Percentiles rank a stretch among this genome's conserved stretches.
phyloP scores from a whole-genome alignment of 2,113 vertebrate genomes.

The zebrafish (Danio rerio) region GRCz12tu NC_133199.1:5514501-5515000 shows the following conservation, averaged over 20 bases:
- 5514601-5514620: constrained; percentile 22
- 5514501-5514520: too few species aligned
- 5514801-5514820: constrained; percentile 31
- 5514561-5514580: constrained; percentile 28
- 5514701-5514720: constrained; percentile 3
- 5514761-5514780: constrained; percentile 17
- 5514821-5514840: constrained; percentile 48
- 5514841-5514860: constrained; percentile 66
- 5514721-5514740: constrained; percentile 1
- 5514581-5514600: constrained; percentile 21
- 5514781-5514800: background rate
- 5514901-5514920: constrained; percentile 61
- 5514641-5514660: constrained; percentile 58
- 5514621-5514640: constrained; percentile 13
- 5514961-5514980: constrained; percentile 71
- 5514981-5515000: constrained; percentile 74
- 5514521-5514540: background rate
- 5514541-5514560: constrained; percentile 2
- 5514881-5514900: constrained; percentile 70
- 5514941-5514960: constrained; percentile 64
- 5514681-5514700: constrained; percentile 16
- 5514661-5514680: constrained; percentile 38
- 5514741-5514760: constrained; percentile 18
- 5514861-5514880: constrained; percentile 64
- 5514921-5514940: constrained; percentile 68